Percentiles rank a stretch among this genome's conserved stretches.
Evolutionary conservation across 2,888 invertebrate genomes (phyloP).

Genomic region (Cordilura impudica): DNA sequence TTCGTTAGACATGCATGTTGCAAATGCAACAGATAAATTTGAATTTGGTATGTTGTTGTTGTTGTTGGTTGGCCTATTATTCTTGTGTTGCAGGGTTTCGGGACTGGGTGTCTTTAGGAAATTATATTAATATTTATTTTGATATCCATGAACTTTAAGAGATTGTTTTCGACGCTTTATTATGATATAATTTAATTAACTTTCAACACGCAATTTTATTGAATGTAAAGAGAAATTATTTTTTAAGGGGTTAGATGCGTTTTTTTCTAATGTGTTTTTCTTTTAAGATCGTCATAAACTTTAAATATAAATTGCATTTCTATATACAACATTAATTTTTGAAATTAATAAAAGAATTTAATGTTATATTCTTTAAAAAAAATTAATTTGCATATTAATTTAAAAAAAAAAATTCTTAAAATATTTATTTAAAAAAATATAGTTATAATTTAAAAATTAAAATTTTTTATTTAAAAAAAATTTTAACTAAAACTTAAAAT

Average conservation of each 20-base stretch:
- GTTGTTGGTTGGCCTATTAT: too few relatives aligned
- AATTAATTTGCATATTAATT: too few relatives aligned
- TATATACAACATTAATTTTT: too few relatives aligned
- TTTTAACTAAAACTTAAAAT: too few relatives aligned
- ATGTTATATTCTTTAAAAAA: too few relatives aligned
- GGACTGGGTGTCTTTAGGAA: not conserved
- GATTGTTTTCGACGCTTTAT: not conserved
- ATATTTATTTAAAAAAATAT: too few relatives aligned
- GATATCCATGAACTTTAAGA: constrained; percentile 30
- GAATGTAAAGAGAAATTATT: constrained; percentile 1
- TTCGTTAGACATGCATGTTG: constrained; percentile 46
- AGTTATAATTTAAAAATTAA: too few relatives aligned
- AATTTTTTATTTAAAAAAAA: too few relatives aligned
- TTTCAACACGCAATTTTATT: constrained; percentile 49
- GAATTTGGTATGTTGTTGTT: constrained; percentile 10
- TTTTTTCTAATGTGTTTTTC: too few relatives aligned
- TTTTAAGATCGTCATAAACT: too few relatives aligned
- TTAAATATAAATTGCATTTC: too few relatives aligned
- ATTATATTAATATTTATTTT: not conserved
- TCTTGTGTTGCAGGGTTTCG: not conserved
- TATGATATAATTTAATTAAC: constrained; percentile 42
- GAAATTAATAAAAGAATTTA: not conserved
- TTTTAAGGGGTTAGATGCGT: not conserved
- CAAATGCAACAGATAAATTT: constrained; percentile 24
- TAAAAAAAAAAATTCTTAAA: too few relatives aligned